Evolutionary conservation across 1,140 invertebrate genomes (phyloP).

Genomic region (Seison nebaliae): DNA sequence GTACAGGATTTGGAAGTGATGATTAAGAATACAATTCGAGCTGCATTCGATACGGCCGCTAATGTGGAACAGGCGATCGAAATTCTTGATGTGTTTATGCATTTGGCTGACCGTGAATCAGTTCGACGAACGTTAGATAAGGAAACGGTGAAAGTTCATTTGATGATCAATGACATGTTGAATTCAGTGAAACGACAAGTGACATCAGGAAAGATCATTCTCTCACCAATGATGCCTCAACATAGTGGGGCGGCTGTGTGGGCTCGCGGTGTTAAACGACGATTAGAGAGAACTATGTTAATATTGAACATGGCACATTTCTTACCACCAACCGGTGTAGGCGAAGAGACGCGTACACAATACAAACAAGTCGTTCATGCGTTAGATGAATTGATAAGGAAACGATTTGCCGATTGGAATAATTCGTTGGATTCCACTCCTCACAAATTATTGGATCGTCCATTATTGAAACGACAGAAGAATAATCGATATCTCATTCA

Average conservation of each 20-base stretch:
- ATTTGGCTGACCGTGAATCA: constrained; percentile 29
- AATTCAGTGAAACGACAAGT: constrained; percentile 43
- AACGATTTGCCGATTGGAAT: constrained; percentile 39
- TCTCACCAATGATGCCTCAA: constrained; percentile 36
- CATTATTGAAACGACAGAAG: constrained; percentile 40
- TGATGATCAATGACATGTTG: constrained; percentile 47
- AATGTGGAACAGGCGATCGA: constrained; percentile 28
- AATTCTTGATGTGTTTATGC: constrained; percentile 29
- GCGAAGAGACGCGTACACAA: constrained; percentile 41
- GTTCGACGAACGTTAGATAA: constrained; percentile 30
- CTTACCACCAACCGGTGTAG: constrained; percentile 39
- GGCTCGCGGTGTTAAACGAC: constrained; percentile 35
- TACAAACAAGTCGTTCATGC: constrained; percentile 37
- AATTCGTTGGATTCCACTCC: constrained; percentile 36
- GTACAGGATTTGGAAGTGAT: constrained; percentile 30
- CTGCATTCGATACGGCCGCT: constrained; percentile 28
- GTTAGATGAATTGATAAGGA: constrained; percentile 37
- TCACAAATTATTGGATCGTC: constrained; percentile 37
- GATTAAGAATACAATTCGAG: constrained; percentile 28
- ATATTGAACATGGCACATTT: constrained; percentile 41
- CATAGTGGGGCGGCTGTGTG: constrained; percentile 42
- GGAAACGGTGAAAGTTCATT: constrained; percentile 39
- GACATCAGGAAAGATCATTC: constrained; percentile 34
- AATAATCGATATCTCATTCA: constrained; percentile 40
- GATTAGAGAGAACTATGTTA: constrained; percentile 32